These are phyloP conservation scores for Drosophila fungiperda DNA, from an alignment of 2,888 invertebrate species.

Conservation along the genomic window DNA sequence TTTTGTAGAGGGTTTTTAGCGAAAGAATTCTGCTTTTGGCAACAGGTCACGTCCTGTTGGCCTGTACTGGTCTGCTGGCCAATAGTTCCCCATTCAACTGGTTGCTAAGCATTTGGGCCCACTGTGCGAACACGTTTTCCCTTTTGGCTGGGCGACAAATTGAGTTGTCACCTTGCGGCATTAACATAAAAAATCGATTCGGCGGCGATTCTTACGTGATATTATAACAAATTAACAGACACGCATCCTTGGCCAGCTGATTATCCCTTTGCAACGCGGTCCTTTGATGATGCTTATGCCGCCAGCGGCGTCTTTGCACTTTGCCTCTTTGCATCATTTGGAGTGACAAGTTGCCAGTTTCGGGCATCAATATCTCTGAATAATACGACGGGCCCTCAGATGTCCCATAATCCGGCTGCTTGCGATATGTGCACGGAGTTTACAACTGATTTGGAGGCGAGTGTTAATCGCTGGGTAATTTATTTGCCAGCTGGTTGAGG, in stretches of 20 bases:
- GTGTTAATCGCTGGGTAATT: constrained; percentile 5
- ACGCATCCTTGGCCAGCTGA: constrained; percentile 45
- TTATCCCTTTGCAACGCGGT: constrained; percentile 57
- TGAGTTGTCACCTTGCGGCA: constrained; percentile 73
- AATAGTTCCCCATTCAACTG: constrained; percentile 24
- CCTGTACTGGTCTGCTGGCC: neutral
- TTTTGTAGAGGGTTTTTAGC: constrained; percentile 9
- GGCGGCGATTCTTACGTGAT: constrained; percentile 68
- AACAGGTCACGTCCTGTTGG: constrained; percentile 39
- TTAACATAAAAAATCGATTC: constrained; percentile 78
- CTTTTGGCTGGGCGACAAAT: constrained; percentile 51
- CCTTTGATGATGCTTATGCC: constrained; percentile 18
- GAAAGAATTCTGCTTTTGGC: constrained; percentile 7
- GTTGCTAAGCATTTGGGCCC: constrained; percentile 58
- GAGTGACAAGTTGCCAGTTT: constrained; percentile 62
- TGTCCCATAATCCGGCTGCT: constrained; percentile 46
- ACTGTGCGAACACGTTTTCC: constrained; percentile 60
- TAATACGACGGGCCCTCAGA: constrained; percentile 25
- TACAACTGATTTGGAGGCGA: neutral
- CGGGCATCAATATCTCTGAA: constrained; percentile 37
- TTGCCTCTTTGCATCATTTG: constrained; percentile 35
- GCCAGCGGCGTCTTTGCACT: constrained; percentile 41
- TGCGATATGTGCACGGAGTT: constrained; percentile 30
- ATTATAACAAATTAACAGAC: constrained; percentile 72
- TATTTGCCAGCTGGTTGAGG: neutral